Conservation (phyloP, 2,888 invertebrate species). For the Dynastes tityus region DNA sequence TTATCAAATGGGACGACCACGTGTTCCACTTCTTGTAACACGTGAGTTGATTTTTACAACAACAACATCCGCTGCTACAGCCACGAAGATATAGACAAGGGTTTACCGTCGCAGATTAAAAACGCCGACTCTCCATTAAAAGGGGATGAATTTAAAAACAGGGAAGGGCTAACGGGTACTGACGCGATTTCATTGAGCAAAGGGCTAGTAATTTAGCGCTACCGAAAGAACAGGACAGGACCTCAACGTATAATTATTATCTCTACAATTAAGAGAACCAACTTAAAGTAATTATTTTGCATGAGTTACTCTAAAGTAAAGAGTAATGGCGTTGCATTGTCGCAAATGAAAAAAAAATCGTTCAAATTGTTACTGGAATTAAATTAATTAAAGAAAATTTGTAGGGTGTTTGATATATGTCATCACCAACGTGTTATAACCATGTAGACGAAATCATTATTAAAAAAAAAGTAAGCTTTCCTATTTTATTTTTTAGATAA, state of each 20-base stretch:
- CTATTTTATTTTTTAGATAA: no score
- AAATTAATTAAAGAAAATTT: no score
- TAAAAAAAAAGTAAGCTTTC: no score
- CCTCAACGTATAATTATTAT: constrained; percentile 51
- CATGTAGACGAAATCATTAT: no score
- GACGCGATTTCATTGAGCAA: not conserved
- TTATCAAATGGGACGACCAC: constrained; percentile 12
- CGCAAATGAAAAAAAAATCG: not conserved
- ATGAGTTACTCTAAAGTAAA: constrained; percentile 43
- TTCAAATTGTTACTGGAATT: no score
- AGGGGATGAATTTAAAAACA: constrained; percentile 40
- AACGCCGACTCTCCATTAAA: constrained; percentile 12
- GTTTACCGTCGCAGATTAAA: constrained; percentile 25
- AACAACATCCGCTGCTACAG: constrained; percentile 10
- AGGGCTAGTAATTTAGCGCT: constrained; percentile 27
- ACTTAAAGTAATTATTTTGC: constrained; percentile 49
- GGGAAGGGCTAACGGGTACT: constrained; percentile 10
- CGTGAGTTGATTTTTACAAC: constrained; percentile 9
- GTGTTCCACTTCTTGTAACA: constrained; percentile 9
- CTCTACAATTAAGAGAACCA: constrained; percentile 30
- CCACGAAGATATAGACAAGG: constrained; percentile 1
- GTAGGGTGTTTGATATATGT: no score
- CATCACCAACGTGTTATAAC: no score
- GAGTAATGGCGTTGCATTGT: constrained; percentile 25
- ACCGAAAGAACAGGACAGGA: constrained; percentile 23